Evolutionary conservation across 2,888 invertebrate genomes (phyloP).

Genomic region (Himalopsyche tibetana): DNA sequence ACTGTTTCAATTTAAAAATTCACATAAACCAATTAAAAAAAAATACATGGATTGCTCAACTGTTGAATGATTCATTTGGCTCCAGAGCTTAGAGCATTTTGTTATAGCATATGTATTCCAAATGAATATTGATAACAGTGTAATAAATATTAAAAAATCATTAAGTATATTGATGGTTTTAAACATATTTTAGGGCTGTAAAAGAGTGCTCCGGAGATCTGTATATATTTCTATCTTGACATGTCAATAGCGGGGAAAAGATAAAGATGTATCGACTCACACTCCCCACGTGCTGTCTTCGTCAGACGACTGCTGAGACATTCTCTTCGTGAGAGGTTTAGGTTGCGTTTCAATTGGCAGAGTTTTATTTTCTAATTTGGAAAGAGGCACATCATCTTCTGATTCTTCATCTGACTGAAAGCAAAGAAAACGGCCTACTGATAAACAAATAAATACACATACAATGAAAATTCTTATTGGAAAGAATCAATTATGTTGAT

Average conservation of each 20-base stretch:
- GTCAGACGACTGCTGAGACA: background rate
- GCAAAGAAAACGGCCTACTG: background rate
- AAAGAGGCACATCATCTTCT: slow-evolving; percentile 60
- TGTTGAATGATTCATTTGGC: no score
- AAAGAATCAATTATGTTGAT: no score
- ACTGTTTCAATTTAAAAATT: no score
- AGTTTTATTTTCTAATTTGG: slow-evolving; percentile 44
- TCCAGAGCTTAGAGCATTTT: no score
- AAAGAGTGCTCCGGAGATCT: background rate
- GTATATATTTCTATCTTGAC: background rate
- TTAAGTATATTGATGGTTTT: no score
- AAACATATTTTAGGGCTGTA: no score
- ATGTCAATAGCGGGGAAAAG: background rate
- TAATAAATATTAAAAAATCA: no score
- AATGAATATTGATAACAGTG: no score
- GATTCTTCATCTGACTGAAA: slow-evolving; percentile 57
- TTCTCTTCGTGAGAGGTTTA: background rate
- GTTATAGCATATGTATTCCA: no score
- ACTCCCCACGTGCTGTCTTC: slow-evolving; percentile 1
- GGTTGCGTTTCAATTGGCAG: background rate
- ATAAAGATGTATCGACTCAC: background rate
- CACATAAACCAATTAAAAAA: no score
- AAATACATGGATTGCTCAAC: no score
- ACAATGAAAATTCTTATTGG: background rate
- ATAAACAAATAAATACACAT: slow-evolving; percentile 15